phyloP scores from a whole-genome alignment of 92 coral and sea anemone genomes.

The Palythoa heliodiscus region DNA sequence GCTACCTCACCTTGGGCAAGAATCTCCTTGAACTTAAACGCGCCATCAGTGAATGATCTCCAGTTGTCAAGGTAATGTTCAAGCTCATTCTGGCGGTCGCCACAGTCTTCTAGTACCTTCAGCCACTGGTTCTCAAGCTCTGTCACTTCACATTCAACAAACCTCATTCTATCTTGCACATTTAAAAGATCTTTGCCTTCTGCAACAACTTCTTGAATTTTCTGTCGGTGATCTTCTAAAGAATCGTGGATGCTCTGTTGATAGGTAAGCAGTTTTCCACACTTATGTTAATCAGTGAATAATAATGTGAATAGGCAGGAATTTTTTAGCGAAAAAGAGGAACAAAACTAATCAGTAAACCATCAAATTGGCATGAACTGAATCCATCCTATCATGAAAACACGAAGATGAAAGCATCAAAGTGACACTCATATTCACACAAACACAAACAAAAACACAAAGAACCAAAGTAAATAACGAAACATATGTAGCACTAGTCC shows the following conservation, averaged over 20 bases:
- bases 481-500: no score
- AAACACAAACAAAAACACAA: no score
- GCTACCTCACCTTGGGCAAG: constrained; percentile 92
- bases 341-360: no score
- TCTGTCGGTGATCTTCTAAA: constrained; percentile 62
- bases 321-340: no score
- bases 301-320: no score
- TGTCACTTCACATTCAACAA: constrained; percentile 57
- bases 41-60: constrained; percentile 66
- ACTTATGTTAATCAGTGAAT: no score
- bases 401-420: no score
- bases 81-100: constrained; percentile 70
- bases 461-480: no score
- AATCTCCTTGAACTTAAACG: constrained; percentile 73
- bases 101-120: constrained; percentile 57
- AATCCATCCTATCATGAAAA: no score
- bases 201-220: constrained; percentile 65
- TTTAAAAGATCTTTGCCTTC: constrained; percentile 59
- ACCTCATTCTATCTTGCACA: constrained; percentile 54
- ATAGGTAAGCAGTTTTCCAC: neutral
- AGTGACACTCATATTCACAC: no score
- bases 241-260: constrained; percentile 65
- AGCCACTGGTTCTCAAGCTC: constrained; percentile 70
- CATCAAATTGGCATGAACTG: no score
- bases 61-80: constrained; percentile 71